phyloP scores from a whole-genome alignment of 2,797 vertebrate genomes.

The Paramormyrops hopkinsi region DNA sequence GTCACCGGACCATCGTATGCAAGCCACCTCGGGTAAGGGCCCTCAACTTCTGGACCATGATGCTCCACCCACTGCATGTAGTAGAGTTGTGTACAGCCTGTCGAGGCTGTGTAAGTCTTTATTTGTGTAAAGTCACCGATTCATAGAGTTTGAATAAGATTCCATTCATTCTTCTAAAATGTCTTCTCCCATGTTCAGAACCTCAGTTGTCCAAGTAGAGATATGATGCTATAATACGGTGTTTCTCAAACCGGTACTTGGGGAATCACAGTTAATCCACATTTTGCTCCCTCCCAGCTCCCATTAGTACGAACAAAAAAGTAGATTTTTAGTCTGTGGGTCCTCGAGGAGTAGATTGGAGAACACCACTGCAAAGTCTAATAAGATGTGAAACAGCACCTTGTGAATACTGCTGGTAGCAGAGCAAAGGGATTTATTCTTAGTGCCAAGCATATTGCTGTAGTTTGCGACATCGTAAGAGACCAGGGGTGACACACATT shows the following conservation, averaged over 20 bases:
- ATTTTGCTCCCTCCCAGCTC: background rate
- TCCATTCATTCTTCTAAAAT: background rate
- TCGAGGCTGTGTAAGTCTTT: background rate
- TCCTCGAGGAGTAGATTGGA: background rate
- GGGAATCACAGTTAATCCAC: background rate
- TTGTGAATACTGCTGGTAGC: background rate
- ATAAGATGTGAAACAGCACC: background rate
- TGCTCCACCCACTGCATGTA: background rate
- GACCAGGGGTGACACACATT: background rate
- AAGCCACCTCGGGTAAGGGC: conserved; percentile 45
- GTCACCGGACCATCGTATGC: conserved; percentile 17
- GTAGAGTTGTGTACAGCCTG: background rate
- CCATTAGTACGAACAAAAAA: background rate
- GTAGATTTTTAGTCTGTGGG: background rate
- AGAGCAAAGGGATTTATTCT: background rate
- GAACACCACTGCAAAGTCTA: background rate
- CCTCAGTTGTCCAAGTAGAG: background rate
- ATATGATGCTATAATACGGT: background rate
- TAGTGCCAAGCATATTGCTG: background rate
- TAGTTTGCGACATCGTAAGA: background rate
- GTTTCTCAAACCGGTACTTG: background rate
- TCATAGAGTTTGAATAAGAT: background rate
- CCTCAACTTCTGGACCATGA: background rate
- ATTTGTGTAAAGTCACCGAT: background rate
- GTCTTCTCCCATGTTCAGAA: background rate